These are phyloP conservation scores for Pachyseris speciosa DNA, from an alignment of 64 coral and sea anemone species.

Conservation along the genomic window DNA sequence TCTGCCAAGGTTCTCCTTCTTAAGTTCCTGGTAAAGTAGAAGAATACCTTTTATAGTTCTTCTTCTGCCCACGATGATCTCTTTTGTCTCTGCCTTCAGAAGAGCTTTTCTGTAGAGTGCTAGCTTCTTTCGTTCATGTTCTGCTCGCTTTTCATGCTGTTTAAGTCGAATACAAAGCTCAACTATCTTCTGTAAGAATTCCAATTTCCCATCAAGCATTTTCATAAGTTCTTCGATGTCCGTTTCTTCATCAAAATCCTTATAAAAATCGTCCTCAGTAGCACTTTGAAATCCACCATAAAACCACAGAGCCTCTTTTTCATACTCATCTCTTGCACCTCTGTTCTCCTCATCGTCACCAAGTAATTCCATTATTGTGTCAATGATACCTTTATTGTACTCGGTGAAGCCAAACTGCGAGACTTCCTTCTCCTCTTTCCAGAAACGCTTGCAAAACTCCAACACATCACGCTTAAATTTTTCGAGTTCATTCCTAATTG, in stretches of 20 bases:
- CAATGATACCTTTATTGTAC: background rate
- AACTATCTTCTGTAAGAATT: background rate
- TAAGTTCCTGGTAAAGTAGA: background rate
- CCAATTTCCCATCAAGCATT: background rate
- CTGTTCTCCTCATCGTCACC: background rate
- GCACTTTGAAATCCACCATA: background rate
- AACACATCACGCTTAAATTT: background rate
- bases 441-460: background rate
- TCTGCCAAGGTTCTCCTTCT: background rate
- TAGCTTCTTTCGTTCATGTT: background rate
- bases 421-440: background rate
- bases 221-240: background rate
- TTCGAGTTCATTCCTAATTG: background rate
- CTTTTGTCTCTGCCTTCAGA: background rate
- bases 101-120: background rate
- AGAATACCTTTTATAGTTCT: slow-evolving; percentile 2
- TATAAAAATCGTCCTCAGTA: background rate
- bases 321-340: background rate
- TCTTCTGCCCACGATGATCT: background rate
- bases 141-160: background rate
- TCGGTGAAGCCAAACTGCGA: background rate
- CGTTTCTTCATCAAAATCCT: background rate
- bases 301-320: background rate
- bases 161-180: background rate
- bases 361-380: background rate